Conservation (phyloP, 2,888 invertebrate species). For the Drosophila falleni region DNA sequence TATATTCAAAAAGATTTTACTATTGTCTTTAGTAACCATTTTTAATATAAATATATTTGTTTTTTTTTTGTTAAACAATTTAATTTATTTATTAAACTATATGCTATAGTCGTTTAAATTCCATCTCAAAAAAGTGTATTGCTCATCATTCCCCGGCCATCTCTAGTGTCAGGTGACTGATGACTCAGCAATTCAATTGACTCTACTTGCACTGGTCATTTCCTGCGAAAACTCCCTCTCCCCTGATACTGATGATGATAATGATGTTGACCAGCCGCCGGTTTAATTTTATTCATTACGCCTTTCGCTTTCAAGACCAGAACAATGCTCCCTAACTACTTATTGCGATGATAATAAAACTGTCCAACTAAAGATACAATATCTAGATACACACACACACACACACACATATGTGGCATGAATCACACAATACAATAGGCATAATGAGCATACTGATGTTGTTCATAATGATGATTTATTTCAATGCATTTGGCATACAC, state of each 20-base stretch:
- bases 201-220: slow-evolving; percentile 14
- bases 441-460: slow-evolving; percentile 21
- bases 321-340: slow-evolving; percentile 34
- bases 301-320: slow-evolving; percentile 69
- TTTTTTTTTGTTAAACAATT: too few species aligned
- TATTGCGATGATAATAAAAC: slow-evolving; percentile 40
- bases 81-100: not conserved
- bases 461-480: slow-evolving; percentile 12
- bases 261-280: slow-evolving; percentile 9
- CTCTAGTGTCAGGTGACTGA: slow-evolving; percentile 48
- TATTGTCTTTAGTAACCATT: too few species aligned
- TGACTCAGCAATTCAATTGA: slow-evolving; percentile 46
- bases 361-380: slow-evolving; percentile 60
- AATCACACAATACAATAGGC: slow-evolving; percentile 39
- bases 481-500: slow-evolving; percentile 9
- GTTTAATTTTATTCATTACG: slow-evolving; percentile 32
- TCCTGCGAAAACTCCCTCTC: slow-evolving; percentile 16
- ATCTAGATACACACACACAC: slow-evolving; percentile 21
- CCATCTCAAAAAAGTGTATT: not conserved
- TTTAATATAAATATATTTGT: too few species aligned
- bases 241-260: too few species aligned
- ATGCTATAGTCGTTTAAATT: not conserved
- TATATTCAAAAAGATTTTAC: too few species aligned
- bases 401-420: slow-evolving; percentile 32
- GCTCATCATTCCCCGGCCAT: slow-evolving; percentile 12